Evolutionary conservation across 2,888 invertebrate genomes (phyloP).

Genomic region (Gandaritis pyraliata): DNA sequence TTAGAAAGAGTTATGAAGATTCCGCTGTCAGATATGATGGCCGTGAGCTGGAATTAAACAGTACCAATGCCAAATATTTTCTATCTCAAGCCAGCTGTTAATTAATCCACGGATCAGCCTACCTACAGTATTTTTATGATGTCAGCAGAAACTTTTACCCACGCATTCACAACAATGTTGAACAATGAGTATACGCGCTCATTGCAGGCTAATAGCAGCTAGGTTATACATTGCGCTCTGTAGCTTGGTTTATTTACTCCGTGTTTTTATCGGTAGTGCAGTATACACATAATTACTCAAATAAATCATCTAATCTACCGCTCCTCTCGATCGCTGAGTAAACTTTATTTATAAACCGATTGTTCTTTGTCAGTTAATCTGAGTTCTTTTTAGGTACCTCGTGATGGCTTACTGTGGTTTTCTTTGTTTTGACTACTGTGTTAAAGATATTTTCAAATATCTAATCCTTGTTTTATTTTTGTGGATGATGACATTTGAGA

Average conservation of each 20-base stretch:
- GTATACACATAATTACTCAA: conserved; percentile 74
- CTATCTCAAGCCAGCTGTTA: conserved; percentile 4
- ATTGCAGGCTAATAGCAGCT: no score
- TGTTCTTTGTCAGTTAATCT: conserved; percentile 34
- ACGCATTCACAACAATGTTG: neutral
- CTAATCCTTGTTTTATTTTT: conserved; percentile 7
- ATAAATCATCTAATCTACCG: conserved; percentile 68
- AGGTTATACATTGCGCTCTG: neutral
- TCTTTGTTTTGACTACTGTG: conserved; percentile 30
- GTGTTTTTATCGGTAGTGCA: conserved; percentile 63
- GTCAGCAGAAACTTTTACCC: neutral
- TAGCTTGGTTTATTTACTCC: conserved; percentile 11
- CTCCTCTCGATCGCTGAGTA: conserved; percentile 34
- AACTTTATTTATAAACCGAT: conserved; percentile 34
- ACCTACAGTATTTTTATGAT: neutral
- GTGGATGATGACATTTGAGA: no score
- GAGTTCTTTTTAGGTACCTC: conserved; percentile 20
- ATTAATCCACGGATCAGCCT: conserved; percentile 7
- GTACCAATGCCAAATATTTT: conserved; percentile 1
- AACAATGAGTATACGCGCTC: no score
- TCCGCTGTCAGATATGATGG: neutral
- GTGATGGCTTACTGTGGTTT: conserved; percentile 16
- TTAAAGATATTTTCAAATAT: conserved; percentile 15
- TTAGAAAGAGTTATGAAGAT: conserved; percentile 3
- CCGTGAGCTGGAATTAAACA: conserved; percentile 2